A percentile compares a stretch with the other conserved stretches of the same genome.
phyloP scores from a whole-genome alignment of 2,113 vertebrate species.

The Phoxinus phoxinus region DNA sequence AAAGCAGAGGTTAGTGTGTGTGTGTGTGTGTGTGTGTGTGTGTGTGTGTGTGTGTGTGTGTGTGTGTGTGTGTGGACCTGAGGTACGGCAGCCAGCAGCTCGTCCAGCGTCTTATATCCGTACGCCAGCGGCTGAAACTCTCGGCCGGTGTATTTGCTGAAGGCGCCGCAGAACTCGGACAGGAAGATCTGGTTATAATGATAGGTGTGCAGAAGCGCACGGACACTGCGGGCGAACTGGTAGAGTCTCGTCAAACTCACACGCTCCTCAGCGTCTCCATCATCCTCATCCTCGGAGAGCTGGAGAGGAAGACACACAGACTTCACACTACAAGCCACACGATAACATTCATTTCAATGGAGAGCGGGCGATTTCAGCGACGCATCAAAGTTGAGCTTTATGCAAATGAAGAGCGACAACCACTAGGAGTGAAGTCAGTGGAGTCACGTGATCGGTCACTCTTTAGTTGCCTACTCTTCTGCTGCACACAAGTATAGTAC shows the following conservation, averaged over 20 bases:
- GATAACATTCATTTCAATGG: too few relatives aligned
- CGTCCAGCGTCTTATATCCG: conserved; percentile 85
- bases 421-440: too few relatives aligned
- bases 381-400: too few relatives aligned
- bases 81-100: conserved; percentile 90
- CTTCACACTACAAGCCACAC: too few relatives aligned
- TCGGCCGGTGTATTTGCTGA: conserved; percentile 88
- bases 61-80: conserved; percentile 72
- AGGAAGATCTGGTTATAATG: conserved; percentile 99
- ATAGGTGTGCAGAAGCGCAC: conserved; percentile 93
- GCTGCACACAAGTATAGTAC: too few relatives aligned
- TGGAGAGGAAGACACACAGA: conserved; percentile 56
- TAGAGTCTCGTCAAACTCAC: conserved; percentile 91
- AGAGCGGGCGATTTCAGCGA: too few relatives aligned
- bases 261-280: conserved; percentile 70
- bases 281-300: conserved; percentile 78
- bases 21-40: too few relatives aligned
- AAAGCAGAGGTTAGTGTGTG: too few relatives aligned
- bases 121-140: conserved; percentile 84
- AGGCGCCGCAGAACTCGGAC: conserved; percentile 88
- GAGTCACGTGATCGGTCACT: too few relatives aligned
- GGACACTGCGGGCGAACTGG: conserved; percentile 90
- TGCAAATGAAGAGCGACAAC: too few relatives aligned
- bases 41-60: too few relatives aligned
- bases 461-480: too few relatives aligned